These are phyloP conservation scores for Channallabes apus DNA, from an alignment of 2,797 vertebrate species.

Conservation along the genomic window DNA sequence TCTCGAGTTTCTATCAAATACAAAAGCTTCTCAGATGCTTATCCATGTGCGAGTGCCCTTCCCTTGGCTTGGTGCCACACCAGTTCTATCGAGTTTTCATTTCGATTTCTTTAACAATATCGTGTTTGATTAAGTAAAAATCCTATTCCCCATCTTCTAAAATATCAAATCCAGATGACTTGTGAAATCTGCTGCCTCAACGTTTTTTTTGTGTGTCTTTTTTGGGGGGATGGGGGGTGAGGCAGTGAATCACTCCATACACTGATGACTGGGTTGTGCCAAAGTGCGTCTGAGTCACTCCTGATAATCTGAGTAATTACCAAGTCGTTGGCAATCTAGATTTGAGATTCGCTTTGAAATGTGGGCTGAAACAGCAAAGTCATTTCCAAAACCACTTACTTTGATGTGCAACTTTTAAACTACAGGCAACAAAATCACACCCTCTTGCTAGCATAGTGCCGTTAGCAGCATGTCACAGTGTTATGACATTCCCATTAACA, in stretches of 20 bases:
- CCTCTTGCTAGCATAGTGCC: neutral
- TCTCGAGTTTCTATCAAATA: slow-evolving; percentile 2
- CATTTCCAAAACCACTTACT: slow-evolving; percentile 41
- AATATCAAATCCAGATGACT: slow-evolving; percentile 8
- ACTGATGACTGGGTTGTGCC: slow-evolving; percentile 49
- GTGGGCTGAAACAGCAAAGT: slow-evolving; percentile 36
- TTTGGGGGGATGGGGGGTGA: too few relatives aligned
- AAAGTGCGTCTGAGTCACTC: slow-evolving; percentile 43
- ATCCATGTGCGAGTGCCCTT: slow-evolving; percentile 26
- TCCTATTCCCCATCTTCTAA: neutral
- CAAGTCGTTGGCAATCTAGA: slow-evolving; percentile 51
- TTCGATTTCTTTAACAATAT: neutral
- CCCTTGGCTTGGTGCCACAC: neutral
- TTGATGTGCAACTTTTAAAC: slow-evolving; percentile 56
- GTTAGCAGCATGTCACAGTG: slow-evolving; percentile 25
- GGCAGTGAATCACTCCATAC: slow-evolving; percentile 28
- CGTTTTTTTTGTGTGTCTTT: neutral
- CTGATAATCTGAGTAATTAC: slow-evolving; percentile 56
- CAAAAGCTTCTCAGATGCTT: slow-evolving; percentile 19
- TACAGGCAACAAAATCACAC: neutral
- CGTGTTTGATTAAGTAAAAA: neutral
- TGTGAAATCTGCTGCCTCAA: slow-evolving; percentile 7
- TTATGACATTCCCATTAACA: slow-evolving; percentile 35
- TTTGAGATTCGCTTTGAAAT: slow-evolving; percentile 56
- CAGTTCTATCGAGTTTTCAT: neutral